Base-by-base conservation (phyloP, 2,797 vertebrate genomes). In the Hozukius guyotensis region DNA sequence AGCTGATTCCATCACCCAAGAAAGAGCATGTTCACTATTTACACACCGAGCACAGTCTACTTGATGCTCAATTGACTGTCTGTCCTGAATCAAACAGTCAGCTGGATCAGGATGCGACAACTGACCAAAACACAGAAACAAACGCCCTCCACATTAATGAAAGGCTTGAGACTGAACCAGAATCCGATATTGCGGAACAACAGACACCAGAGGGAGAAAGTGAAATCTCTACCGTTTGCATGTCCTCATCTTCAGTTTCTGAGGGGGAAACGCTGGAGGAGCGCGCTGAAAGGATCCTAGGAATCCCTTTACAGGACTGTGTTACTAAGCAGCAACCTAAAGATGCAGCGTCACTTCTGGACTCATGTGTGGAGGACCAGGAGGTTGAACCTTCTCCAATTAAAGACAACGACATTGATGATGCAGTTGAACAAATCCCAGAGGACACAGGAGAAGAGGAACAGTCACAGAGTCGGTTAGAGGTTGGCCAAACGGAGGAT, bases 11-110 rank as follows among this genome's bases (percentile, higher is more conserved):
- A 53, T 86, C 91, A 25, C 94, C 94, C 38, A 93, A 90, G 77
- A 96, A 93, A 67, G 92, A 95, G 55, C 93, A 91, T 13, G 92
- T 96, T 68, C 91, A 93, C 61, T 93, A 91, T 81, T 60, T 94
- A 66, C 25, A 83, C 7, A 14, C 25, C 29, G 81, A 87, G 61
- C 65, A 84, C 10, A 79, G 55, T 81, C 63, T 57, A 11, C 20
- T 13, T 61, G 62, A 90, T 60, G 8, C 46, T 75, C 67, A 77
- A 12, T 5, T 38, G 0, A 42, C 36, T 10, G 0, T 32, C n/a
- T 29, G 42, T 49, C 36, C 60, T 34, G 78, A 88, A 64, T 65
- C 75, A 55, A 81, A 64, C 59, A 25, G 24, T 69, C 55, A 72
- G 64, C 16, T 31, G 20, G 68, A 81, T 71, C 77, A 77, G 38